A percentile compares a stretch with the other conserved stretches of the same genome.
These are phyloP conservation scores for Caretta caretta DNA, from an alignment of 2,113 vertebrate species.

Conservation along the genomic window DNA sequence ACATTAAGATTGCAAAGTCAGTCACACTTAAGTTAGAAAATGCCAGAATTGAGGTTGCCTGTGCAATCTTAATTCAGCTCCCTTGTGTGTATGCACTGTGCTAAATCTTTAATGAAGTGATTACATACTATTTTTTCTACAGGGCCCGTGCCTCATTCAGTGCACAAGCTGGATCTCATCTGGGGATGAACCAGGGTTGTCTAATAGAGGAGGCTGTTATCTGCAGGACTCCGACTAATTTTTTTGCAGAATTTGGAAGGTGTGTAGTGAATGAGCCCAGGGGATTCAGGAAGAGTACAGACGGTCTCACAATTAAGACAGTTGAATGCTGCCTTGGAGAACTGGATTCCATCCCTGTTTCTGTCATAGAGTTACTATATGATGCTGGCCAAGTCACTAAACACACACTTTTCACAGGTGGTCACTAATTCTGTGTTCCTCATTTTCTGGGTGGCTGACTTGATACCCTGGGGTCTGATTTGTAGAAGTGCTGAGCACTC, in stretches of 20 bases:
- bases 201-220: background rate
- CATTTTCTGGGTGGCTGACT: background rate
- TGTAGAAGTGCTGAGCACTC: background rate
- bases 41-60: background rate
- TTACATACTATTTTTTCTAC: background rate
- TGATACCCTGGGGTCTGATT: background rate
- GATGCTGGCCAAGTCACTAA: background rate
- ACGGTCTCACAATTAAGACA: background rate
- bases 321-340: background rate
- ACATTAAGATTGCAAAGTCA: background rate
- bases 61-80: background rate
- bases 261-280: background rate
- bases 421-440: background rate
- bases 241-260: background rate
- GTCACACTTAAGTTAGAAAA: background rate
- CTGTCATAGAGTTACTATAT: background rate
- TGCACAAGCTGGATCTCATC: background rate
- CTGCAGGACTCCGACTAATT: background rate
- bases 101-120: background rate
- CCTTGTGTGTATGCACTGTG: background rate
- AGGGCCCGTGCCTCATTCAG: background rate
- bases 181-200: background rate
- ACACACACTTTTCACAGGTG: background rate
- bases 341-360: background rate
- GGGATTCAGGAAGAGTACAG: background rate